Evolutionary conservation across 2,113 vertebrate species (phyloP).

Genomic region (Crotalus tigris): DNA sequence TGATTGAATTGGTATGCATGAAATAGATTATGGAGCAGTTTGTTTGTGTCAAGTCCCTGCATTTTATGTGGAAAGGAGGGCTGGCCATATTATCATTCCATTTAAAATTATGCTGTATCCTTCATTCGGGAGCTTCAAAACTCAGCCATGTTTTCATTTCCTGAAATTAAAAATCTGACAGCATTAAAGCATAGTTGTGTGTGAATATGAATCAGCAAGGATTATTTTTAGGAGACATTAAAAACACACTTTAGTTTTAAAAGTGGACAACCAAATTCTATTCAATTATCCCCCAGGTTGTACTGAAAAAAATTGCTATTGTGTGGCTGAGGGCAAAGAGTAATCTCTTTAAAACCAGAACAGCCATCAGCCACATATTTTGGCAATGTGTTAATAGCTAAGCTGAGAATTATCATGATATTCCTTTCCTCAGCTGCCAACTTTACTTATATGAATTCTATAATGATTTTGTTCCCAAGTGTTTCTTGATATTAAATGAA

Average conservation of each 20-base stretch:
- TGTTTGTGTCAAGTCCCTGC: conserved; percentile 54
- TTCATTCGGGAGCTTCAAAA: conserved; percentile 76
- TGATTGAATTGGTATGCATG: conserved; percentile 51
- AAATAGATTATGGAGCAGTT: conserved; percentile 49
- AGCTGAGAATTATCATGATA: conserved; percentile 51
- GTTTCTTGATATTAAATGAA: conserved; percentile 56
- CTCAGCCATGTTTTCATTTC: conserved; percentile 70
- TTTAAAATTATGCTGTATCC: conserved; percentile 77
- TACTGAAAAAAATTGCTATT: conserved; percentile 47
- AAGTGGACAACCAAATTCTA: conserved; percentile 47
- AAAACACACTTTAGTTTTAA: conserved; percentile 51
- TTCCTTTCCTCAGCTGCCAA: conserved; percentile 46
- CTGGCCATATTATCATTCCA: conserved; percentile 60
- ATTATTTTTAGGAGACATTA: conserved; percentile 51
- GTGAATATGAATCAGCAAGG: conserved; percentile 57
- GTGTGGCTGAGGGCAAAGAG: conserved; percentile 50
- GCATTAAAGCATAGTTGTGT: conserved; percentile 62
- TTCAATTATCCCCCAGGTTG: conserved; percentile 56
- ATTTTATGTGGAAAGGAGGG: conserved; percentile 68
- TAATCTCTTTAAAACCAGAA: conserved; percentile 62
- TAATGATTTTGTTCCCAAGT: conserved; percentile 55
- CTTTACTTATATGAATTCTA: conserved; percentile 63
- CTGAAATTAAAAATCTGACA: conserved; percentile 76
- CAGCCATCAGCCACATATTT: conserved; percentile 42
- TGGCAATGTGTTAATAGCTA: conserved; percentile 40